Evolutionary conservation across 2,888 invertebrate genomes (phyloP).

Genomic region (Ceratothoa steindachneri): DNA sequence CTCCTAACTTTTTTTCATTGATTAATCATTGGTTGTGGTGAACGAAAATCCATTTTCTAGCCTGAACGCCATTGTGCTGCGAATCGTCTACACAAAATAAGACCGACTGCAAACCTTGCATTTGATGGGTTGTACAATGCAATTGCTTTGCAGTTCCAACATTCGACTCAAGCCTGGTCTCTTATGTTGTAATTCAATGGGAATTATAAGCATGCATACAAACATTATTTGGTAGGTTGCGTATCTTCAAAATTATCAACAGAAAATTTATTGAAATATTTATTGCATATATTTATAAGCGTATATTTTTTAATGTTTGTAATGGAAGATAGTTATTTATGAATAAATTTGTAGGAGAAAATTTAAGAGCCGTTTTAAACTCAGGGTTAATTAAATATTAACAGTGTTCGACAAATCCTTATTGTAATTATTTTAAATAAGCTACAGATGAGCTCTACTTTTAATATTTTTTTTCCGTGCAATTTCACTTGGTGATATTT

Average conservation of each 20-base stretch:
- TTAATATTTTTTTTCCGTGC: background rate
- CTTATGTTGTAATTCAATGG: background rate
- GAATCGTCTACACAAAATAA: background rate
- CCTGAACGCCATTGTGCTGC: no score
- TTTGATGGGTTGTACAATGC: background rate
- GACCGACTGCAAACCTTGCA: background rate
- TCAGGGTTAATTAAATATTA: background rate
- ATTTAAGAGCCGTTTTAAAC: background rate
- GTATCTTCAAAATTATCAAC: background rate
- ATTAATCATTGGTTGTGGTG: background rate
- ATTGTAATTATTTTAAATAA: background rate
- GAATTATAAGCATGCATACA: background rate
- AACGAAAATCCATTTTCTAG: background rate
- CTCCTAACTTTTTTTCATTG: background rate
- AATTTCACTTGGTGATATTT: background rate
- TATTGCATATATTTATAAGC: constrained; percentile 1
- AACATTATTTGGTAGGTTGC: background rate
- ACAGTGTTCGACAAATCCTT: background rate
- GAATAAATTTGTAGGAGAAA: background rate
- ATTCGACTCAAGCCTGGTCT: constrained; percentile 10
- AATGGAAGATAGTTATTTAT: background rate
- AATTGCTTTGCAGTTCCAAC: background rate
- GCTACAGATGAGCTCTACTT: background rate
- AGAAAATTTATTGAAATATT: background rate
- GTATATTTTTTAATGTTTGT: background rate